Conservation (phyloP, 2,113 vertebrate genomes). For the Pardalotus punctatus region DNA sequence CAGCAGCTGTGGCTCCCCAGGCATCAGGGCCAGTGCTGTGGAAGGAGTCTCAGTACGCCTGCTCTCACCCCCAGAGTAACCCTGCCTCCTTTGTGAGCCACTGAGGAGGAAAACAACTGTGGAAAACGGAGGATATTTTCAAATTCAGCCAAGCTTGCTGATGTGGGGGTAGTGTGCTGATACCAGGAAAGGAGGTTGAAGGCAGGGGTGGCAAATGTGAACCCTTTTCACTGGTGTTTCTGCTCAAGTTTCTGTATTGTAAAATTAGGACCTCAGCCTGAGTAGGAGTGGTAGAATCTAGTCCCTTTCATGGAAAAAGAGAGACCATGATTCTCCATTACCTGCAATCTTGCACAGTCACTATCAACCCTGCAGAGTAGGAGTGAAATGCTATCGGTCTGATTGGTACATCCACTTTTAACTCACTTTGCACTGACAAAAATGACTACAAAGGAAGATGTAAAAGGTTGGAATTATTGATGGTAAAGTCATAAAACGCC, state of each 20-base stretch:
- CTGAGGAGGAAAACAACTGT: background rate
- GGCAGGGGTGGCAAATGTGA: background rate
- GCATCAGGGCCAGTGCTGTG: background rate
- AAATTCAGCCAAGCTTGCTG: background rate
- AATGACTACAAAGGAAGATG: background rate
- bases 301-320: constrained; percentile 19
- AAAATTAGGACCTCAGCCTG: constrained; percentile 33
- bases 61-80: background rate
- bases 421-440: background rate
- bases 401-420: constrained; percentile 21
- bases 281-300: constrained; percentile 15
- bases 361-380: background rate
- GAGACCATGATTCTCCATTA: constrained; percentile 6
- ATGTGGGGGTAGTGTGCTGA: background rate
- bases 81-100: rapidly evolving
- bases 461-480: constrained; percentile 24
- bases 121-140: background rate
- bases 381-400: constrained; percentile 25
- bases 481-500: background rate
- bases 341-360: background rate
- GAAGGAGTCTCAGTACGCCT: background rate
- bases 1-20: rapidly evolving
- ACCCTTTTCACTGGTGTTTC: background rate
- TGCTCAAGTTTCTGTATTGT: background rate
- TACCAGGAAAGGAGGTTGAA: constrained; percentile 1